Conservation (phyloP, 2,797 vertebrate species). For the Silurus aristotelis region DNA sequence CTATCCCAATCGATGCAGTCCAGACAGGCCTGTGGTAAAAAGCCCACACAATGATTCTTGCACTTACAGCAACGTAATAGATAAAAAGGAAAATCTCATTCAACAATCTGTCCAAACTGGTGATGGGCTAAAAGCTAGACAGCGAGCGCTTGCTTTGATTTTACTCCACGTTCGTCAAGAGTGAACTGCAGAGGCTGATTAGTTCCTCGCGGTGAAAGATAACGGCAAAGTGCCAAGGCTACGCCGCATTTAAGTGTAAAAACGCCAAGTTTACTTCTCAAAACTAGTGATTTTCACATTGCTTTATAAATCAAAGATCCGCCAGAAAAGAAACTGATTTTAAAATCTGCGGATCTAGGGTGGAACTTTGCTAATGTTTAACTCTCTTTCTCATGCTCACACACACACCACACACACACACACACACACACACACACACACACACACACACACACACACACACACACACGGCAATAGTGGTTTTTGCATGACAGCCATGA, state of each 20-base stretch:
- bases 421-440: not conserved
- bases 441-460: conserved; percentile 2
- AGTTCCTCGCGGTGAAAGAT: conserved; percentile 19
- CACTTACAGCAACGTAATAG: conserved; percentile 26
- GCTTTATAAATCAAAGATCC: not conserved
- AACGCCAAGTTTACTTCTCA: not conserved
- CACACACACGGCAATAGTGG: not conserved
- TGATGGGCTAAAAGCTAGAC: conserved; percentile 16
- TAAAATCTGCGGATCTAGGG: not conserved
- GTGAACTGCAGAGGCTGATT: conserved; percentile 25
- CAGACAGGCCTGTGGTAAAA: conserved; percentile 22
- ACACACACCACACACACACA: too few relatives aligned
- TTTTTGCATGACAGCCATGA: not conserved
- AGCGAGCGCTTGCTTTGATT: conserved; percentile 19
- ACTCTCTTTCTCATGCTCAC: too few relatives aligned
- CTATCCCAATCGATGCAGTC: conserved; percentile 13
- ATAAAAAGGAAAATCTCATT: conserved; percentile 30
- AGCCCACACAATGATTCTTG: conserved; percentile 24
- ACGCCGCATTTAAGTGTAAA: not conserved
- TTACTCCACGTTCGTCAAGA: conserved; percentile 13
- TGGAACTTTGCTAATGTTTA: not conserved
- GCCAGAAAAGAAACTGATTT: not conserved
- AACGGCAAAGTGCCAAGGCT: conserved; percentile 1
- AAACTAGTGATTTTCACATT: not conserved
- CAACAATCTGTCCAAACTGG: conserved; percentile 22